phyloP scores from a whole-genome alignment of 2,113 vertebrate species.

The Pagrus major region DNA sequence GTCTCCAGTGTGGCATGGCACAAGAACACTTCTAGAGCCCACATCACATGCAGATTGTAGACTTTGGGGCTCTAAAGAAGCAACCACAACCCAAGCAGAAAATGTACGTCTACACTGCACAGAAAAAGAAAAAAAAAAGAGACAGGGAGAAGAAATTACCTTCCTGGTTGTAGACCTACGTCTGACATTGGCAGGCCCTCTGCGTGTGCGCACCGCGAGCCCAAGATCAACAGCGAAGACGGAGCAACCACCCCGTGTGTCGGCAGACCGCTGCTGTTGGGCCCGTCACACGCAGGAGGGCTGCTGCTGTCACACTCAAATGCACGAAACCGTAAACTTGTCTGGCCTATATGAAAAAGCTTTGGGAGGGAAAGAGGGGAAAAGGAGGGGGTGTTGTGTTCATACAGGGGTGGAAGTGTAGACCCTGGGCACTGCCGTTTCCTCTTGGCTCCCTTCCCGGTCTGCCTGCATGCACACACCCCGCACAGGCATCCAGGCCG shows the following conservation, averaged over 20 bases:
- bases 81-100: conserved; percentile 20
- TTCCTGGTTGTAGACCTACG: conserved; percentile 46
- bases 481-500: conserved; percentile 48
- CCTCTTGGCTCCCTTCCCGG: conserved; percentile 71
- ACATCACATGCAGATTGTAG: conserved; percentile 18
- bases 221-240: conserved; percentile 75
- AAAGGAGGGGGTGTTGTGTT: conserved; percentile 21
- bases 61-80: conserved; percentile 49
- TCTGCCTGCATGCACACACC: conserved; percentile 61
- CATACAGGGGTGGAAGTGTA: conserved; percentile 51
- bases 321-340: conserved; percentile 46
- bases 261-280: conserved; percentile 50
- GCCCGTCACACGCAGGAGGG: conserved; percentile 51
- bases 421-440: conserved; percentile 66
- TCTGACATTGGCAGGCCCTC: conserved; percentile 57
- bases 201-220: conserved; percentile 43
- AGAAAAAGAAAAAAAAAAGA: conserved; percentile 17
- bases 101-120: conserved; percentile 30
- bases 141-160: no score
- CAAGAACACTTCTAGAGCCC: conserved; percentile 22
- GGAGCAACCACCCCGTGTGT: conserved; percentile 65
- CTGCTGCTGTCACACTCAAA: conserved; percentile 59
- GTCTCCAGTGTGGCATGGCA: conserved; percentile 29
- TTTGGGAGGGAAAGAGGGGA: not conserved
- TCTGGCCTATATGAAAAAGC: conserved; percentile 41